Conservation (phyloP, 2,888 invertebrate species). For the Dicycla oo region DNA sequence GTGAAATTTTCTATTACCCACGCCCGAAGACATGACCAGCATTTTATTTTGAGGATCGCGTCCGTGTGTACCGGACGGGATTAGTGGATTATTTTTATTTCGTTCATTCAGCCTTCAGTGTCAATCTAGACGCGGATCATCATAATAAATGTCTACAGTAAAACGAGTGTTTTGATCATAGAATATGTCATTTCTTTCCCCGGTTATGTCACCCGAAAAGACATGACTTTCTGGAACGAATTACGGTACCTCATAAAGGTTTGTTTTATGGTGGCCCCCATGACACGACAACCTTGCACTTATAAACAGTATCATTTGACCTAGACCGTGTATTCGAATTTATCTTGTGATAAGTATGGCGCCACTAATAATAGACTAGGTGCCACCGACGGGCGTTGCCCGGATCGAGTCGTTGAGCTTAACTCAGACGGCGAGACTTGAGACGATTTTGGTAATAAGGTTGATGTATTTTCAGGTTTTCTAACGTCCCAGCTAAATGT, state of each 20-base stretch:
- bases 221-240: conserved; percentile 21
- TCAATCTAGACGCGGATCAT: conserved; percentile 39
- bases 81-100: conserved; percentile 48
- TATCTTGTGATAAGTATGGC: conserved; percentile 65
- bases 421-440: conserved; percentile 45
- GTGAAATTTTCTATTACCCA: conserved; percentile 35
- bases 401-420: conserved; percentile 53
- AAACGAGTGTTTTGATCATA: conserved; percentile 32
- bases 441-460: conserved; percentile 38
- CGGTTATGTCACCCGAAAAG: conserved; percentile 16
- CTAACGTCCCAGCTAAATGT: conserved; percentile 36
- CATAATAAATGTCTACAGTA: conserved; percentile 42
- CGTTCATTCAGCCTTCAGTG: conserved; percentile 27
- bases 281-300: conserved; percentile 67
- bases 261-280: conserved; percentile 43
- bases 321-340: conserved; percentile 71
- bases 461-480: conserved; percentile 41
- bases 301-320: conserved; percentile 64
- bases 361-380: conserved; percentile 71
- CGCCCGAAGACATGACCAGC: conserved; percentile 38
- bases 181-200: conserved; percentile 26
- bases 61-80: conserved; percentile 15
- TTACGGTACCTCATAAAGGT: conserved; percentile 30
- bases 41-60: conserved; percentile 40
- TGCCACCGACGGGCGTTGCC: conserved; percentile 70